Percentiles rank a stretch among this genome's conserved stretches.
phyloP scores from a whole-genome alignment of 2,888 invertebrate genomes.

The Watsonalla cultraria region DNA sequence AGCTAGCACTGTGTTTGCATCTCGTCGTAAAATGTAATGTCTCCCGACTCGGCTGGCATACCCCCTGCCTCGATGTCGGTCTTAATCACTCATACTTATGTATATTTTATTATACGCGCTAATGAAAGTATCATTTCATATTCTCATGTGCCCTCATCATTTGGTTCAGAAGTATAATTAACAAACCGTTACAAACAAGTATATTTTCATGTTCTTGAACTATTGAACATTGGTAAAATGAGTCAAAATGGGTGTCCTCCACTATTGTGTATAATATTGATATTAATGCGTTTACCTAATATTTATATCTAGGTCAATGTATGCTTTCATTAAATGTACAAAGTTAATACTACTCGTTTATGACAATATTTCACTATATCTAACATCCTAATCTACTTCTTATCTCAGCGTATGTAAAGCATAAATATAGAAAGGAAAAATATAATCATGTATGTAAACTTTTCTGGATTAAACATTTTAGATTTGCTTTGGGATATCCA shows the following conservation, averaged over 20 bases:
- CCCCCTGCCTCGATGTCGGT: slow-evolving; percentile 58
- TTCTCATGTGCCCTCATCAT: slow-evolving; percentile 39
- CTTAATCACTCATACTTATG: slow-evolving; percentile 71
- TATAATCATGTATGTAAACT: neutral
- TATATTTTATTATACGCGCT: slow-evolving; percentile 57
- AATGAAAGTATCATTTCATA: slow-evolving; percentile 55
- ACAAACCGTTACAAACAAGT: too few species aligned
- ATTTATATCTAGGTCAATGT: too few species aligned
- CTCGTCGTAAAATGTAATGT: slow-evolving; percentile 54
- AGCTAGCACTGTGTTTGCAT: slow-evolving; percentile 50
- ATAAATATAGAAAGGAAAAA: neutral
- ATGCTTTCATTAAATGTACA: too few species aligned
- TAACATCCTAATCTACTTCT: too few species aligned
- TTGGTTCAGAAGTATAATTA: slow-evolving; percentile 1
- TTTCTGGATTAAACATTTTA: slow-evolving; percentile 27
- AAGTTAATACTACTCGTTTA: too few species aligned
- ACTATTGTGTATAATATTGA: too few species aligned
- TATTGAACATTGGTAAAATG: too few species aligned
- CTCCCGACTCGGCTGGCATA: slow-evolving; percentile 39
- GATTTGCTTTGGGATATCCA: slow-evolving; percentile 45
- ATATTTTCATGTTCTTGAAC: too few species aligned
- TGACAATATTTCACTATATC: too few species aligned
- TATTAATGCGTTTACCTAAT: too few species aligned
- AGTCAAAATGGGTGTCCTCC: too few species aligned
- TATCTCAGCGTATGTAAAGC: too few species aligned